Evolutionary conservation across 37 sponge, comb jelly and placozoan species (phyloP).

Genomic region (Axinella damicornis): DNA sequence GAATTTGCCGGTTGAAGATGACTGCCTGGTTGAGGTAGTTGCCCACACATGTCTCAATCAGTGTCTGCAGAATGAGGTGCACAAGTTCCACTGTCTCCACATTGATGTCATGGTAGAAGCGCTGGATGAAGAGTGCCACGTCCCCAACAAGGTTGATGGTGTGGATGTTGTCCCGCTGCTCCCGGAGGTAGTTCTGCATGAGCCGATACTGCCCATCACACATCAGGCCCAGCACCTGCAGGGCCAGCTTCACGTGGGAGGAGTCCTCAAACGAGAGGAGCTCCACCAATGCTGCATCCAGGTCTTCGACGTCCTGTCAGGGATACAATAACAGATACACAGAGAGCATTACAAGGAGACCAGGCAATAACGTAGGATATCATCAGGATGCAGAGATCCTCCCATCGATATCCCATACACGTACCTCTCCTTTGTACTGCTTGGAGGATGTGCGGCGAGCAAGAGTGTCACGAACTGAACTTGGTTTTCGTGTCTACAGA

Average conservation of each 20-base stretch:
- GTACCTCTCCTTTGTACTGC: too few relatives aligned
- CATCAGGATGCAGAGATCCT: too few relatives aligned
- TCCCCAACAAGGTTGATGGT: constrained; percentile 76
- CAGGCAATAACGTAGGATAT: too few relatives aligned
- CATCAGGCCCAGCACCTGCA: constrained; percentile 72
- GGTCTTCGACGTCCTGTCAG: too few relatives aligned
- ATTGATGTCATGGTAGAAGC: constrained; percentile 67
- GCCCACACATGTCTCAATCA: constrained; percentile 78
- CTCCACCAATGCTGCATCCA: too few relatives aligned
- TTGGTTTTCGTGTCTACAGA: too few relatives aligned
- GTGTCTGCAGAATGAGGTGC: constrained; percentile 63
- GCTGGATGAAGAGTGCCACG: constrained; percentile 49
- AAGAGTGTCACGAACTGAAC: too few relatives aligned
- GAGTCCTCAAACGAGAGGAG: constrained; percentile 23
- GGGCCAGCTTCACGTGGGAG: constrained; percentile 42
- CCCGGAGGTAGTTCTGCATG: constrained; percentile 76
- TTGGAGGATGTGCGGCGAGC: too few relatives aligned
- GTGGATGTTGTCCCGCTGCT: constrained; percentile 72
- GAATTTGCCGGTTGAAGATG: constrained; percentile 68
- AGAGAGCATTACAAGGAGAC: too few relatives aligned
- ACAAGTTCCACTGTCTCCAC: constrained; percentile 69
- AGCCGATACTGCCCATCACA: constrained; percentile 81
- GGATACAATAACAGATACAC: too few relatives aligned
- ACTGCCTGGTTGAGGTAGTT: constrained; percentile 70
- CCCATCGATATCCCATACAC: too few relatives aligned